A percentile compares a stretch with the other conserved stretches of the same genome.
phyloP scores from a whole-genome alignment of 2,113 vertebrate species.

The Lepus europaeus region DNA sequence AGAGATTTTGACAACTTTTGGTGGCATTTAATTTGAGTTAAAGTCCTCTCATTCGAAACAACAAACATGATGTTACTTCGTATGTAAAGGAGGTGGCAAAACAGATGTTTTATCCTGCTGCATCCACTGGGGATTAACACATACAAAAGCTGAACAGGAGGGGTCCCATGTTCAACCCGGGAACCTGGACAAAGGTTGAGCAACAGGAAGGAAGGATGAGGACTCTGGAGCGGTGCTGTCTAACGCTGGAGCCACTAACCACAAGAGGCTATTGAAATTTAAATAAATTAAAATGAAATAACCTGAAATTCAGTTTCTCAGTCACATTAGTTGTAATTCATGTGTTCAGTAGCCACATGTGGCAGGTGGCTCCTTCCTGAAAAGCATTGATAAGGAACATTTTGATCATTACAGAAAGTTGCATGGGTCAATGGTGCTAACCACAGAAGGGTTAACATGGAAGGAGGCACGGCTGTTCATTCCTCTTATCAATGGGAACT shows the following conservation, averaged over 20 bases:
- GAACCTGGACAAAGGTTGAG: background rate
- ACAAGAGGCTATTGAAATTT: background rate
- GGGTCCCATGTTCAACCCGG: background rate
- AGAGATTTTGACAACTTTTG: conserved; percentile 84
- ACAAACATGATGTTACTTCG: conserved; percentile 83
- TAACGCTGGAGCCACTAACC: background rate
- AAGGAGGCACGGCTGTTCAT: background rate
- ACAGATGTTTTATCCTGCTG: conserved; percentile 76
- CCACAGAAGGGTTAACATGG: background rate
- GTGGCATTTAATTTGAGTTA: conserved; percentile 83
- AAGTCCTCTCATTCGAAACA: conserved; percentile 83
- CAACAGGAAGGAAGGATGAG: conserved; percentile 24
- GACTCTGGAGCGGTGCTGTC: conserved; percentile 18
- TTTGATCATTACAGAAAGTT: background rate
- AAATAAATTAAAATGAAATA: conserved; percentile 46
- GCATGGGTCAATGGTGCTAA: background rate
- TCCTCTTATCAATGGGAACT: background rate
- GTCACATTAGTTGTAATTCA: background rate
- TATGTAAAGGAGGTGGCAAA: conserved; percentile 76
- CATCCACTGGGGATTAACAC: conserved; percentile 73
- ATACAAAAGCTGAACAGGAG: conserved; percentile 43
- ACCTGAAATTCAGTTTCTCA: conserved; percentile 13
- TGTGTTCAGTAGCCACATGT: background rate
- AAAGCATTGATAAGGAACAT: background rate
- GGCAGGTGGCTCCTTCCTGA: background rate